phyloP scores from a whole-genome alignment of 2,113 vertebrate species.

The Xiphias gladius region DNA sequence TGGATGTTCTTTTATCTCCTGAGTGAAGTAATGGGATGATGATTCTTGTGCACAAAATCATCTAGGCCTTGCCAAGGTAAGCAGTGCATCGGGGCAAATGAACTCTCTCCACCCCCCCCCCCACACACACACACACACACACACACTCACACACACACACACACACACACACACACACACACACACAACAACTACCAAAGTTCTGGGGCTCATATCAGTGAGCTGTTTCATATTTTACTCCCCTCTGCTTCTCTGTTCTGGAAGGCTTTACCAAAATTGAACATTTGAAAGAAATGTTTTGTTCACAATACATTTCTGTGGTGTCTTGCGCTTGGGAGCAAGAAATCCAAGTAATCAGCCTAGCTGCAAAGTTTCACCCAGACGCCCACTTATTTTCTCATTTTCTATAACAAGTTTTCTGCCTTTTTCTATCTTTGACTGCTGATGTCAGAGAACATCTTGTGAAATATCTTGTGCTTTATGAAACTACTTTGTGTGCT shows the following conservation, averaged over 20 bases:
- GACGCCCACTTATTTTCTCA: background rate
- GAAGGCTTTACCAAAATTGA: background rate
- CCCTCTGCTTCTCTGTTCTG: background rate
- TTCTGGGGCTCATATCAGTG: background rate
- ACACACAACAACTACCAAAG: background rate
- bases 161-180: too few species aligned
- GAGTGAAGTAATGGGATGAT: constrained; percentile 18
- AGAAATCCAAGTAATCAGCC: too few species aligned
- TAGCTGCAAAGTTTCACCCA: background rate
- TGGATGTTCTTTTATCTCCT: constrained; percentile 15
- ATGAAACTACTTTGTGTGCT: too few species aligned
- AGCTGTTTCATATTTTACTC: background rate
- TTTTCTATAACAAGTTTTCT: background rate
- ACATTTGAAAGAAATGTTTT: background rate
- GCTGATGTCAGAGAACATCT: too few species aligned
- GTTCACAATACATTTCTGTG: background rate
- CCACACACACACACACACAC: too few species aligned
- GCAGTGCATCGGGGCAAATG: background rate
- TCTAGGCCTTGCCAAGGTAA: background rate
- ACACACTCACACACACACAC: too few species aligned
- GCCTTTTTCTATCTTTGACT: background rate
- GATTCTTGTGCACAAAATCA: background rate
- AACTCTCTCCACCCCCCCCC: background rate
- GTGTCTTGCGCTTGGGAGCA: too few species aligned
- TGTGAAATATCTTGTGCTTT: too few species aligned